Percentiles rank a stretch among this genome's conserved stretches.
These are phyloP conservation scores for Chrysolina americana DNA, from an alignment of 2,888 invertebrate species.

Conservation along the genomic window DNA sequence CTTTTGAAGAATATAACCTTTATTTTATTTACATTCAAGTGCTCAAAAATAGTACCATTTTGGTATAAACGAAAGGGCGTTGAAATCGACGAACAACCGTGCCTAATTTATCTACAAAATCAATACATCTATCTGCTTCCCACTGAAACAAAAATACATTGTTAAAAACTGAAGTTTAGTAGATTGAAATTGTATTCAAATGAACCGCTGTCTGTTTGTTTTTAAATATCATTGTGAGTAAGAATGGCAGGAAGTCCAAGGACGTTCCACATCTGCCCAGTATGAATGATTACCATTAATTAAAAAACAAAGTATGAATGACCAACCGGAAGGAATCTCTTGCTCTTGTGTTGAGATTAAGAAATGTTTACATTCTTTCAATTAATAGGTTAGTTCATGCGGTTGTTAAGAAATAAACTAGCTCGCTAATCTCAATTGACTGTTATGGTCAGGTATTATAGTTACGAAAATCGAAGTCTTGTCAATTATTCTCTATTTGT, in stretches of 20 bases:
- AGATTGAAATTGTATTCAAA: constrained; percentile 1
- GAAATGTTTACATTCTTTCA: no score
- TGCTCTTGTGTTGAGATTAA: neutral
- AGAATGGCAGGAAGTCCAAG: constrained; percentile 20
- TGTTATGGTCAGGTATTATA: no score
- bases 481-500: no score
- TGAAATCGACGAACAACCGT: constrained; percentile 4
- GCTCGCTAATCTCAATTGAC: no score
- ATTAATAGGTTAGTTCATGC: no score
- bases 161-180: constrained; percentile 1
- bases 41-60: no score
- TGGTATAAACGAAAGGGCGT: neutral
- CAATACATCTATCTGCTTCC: constrained; percentile 8
- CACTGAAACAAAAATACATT: constrained; percentile 7
- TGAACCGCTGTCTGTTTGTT: neutral
- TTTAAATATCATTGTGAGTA: neutral
- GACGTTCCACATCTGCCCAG: constrained; percentile 1
- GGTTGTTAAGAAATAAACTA: neutral
- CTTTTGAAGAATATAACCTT: no score
- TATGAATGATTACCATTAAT: constrained; percentile 6
- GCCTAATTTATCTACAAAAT: neutral
- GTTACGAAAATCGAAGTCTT: no score
- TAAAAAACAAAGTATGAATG: neutral
- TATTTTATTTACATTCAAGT: no score
- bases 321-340: constrained; percentile 1